Evolutionary conservation across 2,888 invertebrate genomes (phyloP), one percentile per base, ranked within the genome.

Genomic region (Mimachlamys varia): DNA sequence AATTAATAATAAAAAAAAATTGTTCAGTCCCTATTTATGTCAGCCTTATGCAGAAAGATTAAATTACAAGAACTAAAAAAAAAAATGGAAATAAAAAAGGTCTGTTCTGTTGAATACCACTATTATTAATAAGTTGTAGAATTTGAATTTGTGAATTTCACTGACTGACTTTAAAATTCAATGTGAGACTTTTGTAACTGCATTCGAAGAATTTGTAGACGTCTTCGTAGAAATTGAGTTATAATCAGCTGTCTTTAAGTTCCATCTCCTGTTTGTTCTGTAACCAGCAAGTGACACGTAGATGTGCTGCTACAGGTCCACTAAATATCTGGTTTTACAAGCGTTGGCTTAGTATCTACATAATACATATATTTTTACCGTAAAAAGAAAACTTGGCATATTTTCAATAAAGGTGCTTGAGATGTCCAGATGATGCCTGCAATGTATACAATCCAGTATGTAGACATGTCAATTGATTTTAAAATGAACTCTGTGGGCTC

Each of bases 381-480:
- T 7, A 76, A 76, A 27, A 19, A 76, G 27, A 33, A 12, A 27
- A 27, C 76, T 33, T 76, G 76, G 76, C 76, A 12, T 76, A 76
- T 27, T 27, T 76, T 76, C 76, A 76, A 76, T 4, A 33, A 15
- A 76, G 76, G 33, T 12, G 27, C 27, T 76, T 76, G 27, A 33
- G 27, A 76, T 76, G 22, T 27, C 12, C 33, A 76, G 33, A 76
- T 33, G 76, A 4, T 76, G 27, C 27, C 5, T 27, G 5, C 27
- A 76, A 76, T 58, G 58, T 27, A 76, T 17, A 76, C 76, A 76
- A 27, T 76, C 7, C 12, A 27, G 0, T 76, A 33, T 27, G 27
- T 76, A 27, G 76, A 27, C 76, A 76, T 10, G 76, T 33, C 76
- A 76, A 76, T 76, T 76, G 76, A 76, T 76, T 76, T 76, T 76